Conservation (phyloP, 2,113 vertebrate species). For the Melanerpes aurifrons region DNA sequence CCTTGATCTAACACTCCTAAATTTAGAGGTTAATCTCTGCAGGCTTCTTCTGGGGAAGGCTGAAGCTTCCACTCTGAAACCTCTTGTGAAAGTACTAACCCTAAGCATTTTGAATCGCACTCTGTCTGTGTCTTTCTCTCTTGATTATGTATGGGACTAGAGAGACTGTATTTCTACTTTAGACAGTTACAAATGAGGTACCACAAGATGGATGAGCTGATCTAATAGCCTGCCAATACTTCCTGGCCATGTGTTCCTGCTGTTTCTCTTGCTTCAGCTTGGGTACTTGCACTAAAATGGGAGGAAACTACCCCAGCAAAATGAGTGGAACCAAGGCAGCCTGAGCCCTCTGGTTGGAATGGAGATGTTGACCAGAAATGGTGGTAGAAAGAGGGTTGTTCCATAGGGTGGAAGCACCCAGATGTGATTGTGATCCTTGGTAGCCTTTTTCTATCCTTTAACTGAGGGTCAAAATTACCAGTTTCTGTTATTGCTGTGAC, state of each 20-base stretch:
- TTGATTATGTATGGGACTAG: conserved; percentile 39
- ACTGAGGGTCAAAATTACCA: neutral
- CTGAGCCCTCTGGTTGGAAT: neutral
- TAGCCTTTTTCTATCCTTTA: neutral
- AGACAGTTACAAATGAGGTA: conserved; percentile 59
- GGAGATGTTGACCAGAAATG: neutral
- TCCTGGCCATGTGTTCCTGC: conserved; percentile 41
- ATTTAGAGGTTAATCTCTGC: conserved; percentile 43
- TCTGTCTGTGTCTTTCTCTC: neutral
- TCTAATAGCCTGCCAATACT: conserved; percentile 52
- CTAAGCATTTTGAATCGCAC: neutral
- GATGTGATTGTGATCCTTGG: neutral
- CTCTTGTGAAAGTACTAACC: neutral
- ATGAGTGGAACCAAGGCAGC: neutral
- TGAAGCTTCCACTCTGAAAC: conserved; percentile 2
- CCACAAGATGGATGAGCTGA: conserved; percentile 56
- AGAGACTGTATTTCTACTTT: conserved; percentile 52
- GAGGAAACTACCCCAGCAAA: neutral
- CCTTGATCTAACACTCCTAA: neutral
- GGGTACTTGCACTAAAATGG: neutral
- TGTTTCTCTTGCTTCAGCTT: conserved; percentile 33
- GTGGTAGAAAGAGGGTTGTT: neutral
- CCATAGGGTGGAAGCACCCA: neutral
- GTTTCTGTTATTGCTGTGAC: neutral
- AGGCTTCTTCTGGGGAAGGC: neutral